Evolutionary conservation across 23 tunicate genomes (phyloP).

Genomic region (Trididemnum nubilum): DNA sequence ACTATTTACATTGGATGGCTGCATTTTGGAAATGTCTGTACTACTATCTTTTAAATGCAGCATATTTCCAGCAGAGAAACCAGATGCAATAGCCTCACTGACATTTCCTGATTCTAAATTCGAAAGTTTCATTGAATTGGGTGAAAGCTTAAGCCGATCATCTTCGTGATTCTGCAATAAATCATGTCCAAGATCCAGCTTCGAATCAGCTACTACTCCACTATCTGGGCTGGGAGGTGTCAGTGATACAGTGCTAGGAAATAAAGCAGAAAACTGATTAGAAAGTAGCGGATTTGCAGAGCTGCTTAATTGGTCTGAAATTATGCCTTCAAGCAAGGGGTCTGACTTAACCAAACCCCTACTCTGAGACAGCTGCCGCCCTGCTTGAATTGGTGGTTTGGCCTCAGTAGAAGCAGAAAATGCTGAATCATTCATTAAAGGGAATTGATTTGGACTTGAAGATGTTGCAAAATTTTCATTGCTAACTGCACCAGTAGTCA

Average conservation of each 20-base stretch:
- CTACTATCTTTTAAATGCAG: background rate
- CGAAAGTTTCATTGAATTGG: background rate
- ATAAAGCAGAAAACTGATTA: background rate
- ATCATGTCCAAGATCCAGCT: constrained; percentile 5
- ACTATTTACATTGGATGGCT: background rate
- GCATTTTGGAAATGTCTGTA: background rate
- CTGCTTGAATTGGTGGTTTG: background rate
- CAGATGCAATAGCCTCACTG: background rate
- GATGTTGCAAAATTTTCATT: background rate
- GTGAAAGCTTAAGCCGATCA: background rate
- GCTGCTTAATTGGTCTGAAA: background rate
- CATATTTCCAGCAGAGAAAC: background rate
- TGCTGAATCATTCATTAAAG: background rate
- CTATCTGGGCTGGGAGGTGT: constrained; percentile 68
- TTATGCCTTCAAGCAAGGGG: background rate
- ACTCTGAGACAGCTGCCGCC: background rate
- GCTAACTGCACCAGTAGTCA: constrained; percentile 1
- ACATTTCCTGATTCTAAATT: background rate
- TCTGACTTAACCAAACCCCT: background rate
- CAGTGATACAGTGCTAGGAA: constrained; percentile 17
- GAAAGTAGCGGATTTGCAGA: background rate
- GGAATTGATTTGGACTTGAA: constrained; percentile 1
- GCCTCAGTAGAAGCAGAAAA: background rate
- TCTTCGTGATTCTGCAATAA: background rate
- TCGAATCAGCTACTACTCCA: constrained; percentile 59